These are phyloP conservation scores for Phorcus lineatus DNA, from an alignment of 2,888 invertebrate species.

Conservation along the genomic window DNA sequence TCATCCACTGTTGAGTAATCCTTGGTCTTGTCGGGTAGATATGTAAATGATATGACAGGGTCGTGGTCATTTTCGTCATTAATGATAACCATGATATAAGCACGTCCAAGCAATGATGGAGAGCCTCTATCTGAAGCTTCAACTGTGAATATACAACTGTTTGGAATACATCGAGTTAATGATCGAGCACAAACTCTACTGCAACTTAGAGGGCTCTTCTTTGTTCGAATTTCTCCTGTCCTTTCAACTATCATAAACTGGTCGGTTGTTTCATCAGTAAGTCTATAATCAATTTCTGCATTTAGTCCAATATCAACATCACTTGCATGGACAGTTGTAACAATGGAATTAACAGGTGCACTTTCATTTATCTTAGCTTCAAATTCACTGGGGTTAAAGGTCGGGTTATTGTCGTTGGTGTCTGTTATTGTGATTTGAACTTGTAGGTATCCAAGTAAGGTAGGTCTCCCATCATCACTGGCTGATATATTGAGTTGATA, in stretches of 20 bases:
- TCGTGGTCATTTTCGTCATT: conserved; percentile 73
- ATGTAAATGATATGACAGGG: conserved; percentile 77
- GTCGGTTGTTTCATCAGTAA: conserved; percentile 83
- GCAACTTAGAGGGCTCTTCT: conserved; percentile 73
- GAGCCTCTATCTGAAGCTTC: conserved; percentile 94
- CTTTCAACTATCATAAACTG: conserved; percentile 95
- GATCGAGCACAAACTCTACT: conserved; percentile 43
- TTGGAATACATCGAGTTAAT: conserved; percentile 78
- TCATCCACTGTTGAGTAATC: conserved; percentile 95
- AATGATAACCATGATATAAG: conserved; percentile 69
- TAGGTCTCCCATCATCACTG: conserved; percentile 81
- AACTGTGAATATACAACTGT: conserved; percentile 95
- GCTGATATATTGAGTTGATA: conserved; percentile 91
- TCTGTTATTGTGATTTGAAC: conserved; percentile 84
- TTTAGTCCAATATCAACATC: conserved; percentile 92
- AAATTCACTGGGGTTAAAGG: conserved; percentile 94
- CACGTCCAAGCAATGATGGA: conserved; percentile 87
- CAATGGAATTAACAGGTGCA: conserved; percentile 90
- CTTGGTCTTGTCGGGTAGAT: conserved; percentile 44
- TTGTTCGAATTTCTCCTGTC: conserved; percentile 91
- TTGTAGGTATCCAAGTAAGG: conserved; percentile 54
- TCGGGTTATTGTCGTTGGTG: conserved; percentile 95
- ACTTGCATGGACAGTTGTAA: conserved; percentile 93
- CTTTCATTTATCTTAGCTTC: conserved; percentile 94
- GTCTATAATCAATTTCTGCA: conserved; percentile 91